Evolutionary conservation across 2,888 invertebrate species (phyloP), one percentile per base, ranked within the genome.

Genomic region (Drosophila mimica): DNA sequence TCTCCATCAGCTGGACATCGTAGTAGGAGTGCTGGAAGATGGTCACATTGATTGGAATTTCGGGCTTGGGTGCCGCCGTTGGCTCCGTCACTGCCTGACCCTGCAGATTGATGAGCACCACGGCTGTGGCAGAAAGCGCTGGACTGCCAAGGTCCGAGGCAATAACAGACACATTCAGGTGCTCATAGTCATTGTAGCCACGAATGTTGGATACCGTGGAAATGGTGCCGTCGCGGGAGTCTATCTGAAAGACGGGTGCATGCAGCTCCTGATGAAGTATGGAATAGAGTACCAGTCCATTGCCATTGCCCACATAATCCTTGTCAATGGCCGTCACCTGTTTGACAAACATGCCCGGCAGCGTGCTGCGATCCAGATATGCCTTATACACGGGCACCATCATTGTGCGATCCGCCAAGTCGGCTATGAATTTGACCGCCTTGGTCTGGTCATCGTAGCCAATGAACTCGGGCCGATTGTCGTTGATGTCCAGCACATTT

Each of bases 61-160:
- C 86, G 0, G 86, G 78, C 4, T 81, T 88, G 0, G 88, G 57
- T 0, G 90, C 56, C 0, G 76, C 15, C 7, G 58, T 89, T 4
- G 79, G 82, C 9, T 91, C 91, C 0, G 91, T 89, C 0, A 92
- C 85, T 0, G 91, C 88, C 49, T 92, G 91, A 0, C 92, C 93
- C 65, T 95, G 95, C 0, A 97, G 94, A 52, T 95, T 95, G 8
- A 97, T 94, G 59, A 96, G 93, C 13, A 97, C 93, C 43, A 97
- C 91, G 3, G 97, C 97, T 0, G 96, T 96, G 0, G 97, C 96
- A 69, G 96, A 97, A 4, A 97, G 93, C 83, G 97, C 96, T 0
- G 98, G 97, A 46, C 96, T 96, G 0, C 98, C 98, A 62, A 97
- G 94, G 93, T 98, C 98, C 1, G 97, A 97, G 0, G 97, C 97